Evolutionary conservation across 64 coral and sea anemone species (phyloP).

Genomic region (Acropora yongei): DNA sequence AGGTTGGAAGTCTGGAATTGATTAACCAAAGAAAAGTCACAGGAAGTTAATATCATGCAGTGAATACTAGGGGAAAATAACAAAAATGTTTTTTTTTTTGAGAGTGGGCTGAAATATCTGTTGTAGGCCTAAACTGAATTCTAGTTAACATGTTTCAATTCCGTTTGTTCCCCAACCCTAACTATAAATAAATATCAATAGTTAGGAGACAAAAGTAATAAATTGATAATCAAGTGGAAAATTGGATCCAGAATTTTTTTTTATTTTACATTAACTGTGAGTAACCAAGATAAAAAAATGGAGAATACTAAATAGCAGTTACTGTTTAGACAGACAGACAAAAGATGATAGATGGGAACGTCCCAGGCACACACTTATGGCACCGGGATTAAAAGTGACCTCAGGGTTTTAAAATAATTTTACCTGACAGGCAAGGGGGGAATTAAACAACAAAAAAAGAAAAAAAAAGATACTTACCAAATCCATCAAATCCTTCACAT

Average conservation of each 20-base stretch:
- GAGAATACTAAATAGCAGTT: not conserved
- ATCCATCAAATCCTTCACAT: not conserved
- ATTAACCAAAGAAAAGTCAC: not conserved
- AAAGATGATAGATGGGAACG: not conserved
- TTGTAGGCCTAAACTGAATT: not conserved
- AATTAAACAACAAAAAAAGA: not conserved
- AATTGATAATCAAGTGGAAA: too few species aligned
- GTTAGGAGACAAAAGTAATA: too few species aligned
- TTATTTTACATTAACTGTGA: not conserved
- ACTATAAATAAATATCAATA: too few species aligned
- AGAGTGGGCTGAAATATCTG: not conserved
- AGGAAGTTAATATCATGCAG: slow-evolving; percentile 2
- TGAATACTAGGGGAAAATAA: not conserved
- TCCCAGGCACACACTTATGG: not conserved
- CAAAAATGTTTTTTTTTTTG: not conserved
- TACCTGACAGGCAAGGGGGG: not conserved
- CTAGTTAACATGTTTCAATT: not conserved
- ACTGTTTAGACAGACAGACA: slow-evolving; percentile 3
- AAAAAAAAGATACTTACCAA: slow-evolving; percentile 12
- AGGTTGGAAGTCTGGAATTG: slow-evolving; percentile 9
- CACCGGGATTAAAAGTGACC: not conserved
- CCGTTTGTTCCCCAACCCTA: not conserved
- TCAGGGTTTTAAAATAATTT: not conserved
- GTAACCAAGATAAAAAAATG: not conserved
- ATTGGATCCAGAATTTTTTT: too few species aligned